Evolutionary conservation across 1,140 invertebrate genomes (phyloP), one percentile per base, ranked within the genome.

Genomic region (Dermatophagoides farinae): DNA sequence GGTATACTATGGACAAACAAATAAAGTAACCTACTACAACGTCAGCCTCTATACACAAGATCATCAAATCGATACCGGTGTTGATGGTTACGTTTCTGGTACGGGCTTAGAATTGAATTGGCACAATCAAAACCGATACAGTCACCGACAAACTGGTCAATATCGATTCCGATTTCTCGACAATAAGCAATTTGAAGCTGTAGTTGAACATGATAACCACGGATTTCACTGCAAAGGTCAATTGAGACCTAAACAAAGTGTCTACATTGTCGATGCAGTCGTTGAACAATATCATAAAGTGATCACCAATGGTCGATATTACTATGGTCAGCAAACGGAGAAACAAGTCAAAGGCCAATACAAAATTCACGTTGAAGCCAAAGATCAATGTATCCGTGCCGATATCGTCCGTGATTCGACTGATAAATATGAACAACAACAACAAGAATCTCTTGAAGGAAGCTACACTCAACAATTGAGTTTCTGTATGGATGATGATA

Each of bases 51-150:
- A 31, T 8, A 31, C 31, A 4, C 31, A 31, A 31, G 31, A 31
- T 31, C 31, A 31, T 4, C 31, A 31, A 31, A 31, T 31, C 31
- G 58, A 61, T 40, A 6, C 62, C n/a, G 14, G 61, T 14, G 39
- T 61, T 14, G 41, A 25, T n/a, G 57, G 6, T 38, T 58, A 61
- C 47, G 60, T 61, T 16, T 41, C 37, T n/a, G 16, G 37, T 16
- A 18, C 5, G 2, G 18, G 39, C 14, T 18, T 47, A 12, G 60
- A 58, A 22, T 25, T 61, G 12, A 12, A 18, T 9, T 61, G 57
- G 60, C 44, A 44, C 16, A 61, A 61, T 39, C 16, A 63, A 9
- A 61, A 61, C 55, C 2, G 60, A 62, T 16, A 61, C 18, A 59
- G 60, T 20, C 14, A 60, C 11, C 14, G 20, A 38, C 40, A 61